Evolutionary conservation across 2,888 invertebrate species (phyloP).

Genomic region (Bhutanitis thaidina): DNA sequence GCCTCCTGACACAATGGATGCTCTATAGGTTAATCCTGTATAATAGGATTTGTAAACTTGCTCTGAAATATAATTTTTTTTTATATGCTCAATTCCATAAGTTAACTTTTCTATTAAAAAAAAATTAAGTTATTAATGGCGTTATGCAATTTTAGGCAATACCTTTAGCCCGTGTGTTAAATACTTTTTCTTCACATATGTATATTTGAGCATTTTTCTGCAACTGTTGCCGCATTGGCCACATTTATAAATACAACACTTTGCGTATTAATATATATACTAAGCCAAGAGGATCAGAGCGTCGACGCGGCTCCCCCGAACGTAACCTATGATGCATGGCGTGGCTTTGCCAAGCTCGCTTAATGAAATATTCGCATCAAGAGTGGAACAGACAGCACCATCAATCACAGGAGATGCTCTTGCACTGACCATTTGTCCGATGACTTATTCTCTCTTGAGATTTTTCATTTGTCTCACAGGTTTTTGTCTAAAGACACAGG

Average conservation of each 20-base stretch:
- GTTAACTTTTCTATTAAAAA: no score
- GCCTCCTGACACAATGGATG: no score
- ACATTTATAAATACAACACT: constrained; percentile 25
- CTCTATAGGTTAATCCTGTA: no score
- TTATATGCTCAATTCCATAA: no score
- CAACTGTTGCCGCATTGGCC: not conserved
- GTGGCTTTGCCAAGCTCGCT: constrained; percentile 57
- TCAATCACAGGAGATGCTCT: constrained; percentile 67
- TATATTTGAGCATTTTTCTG: no score
- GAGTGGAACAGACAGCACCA: constrained; percentile 62
- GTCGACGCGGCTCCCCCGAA: constrained; percentile 59
- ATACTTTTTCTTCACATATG: no score
- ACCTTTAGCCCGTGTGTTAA: no score
- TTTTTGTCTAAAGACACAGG: not conserved
- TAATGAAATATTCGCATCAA: constrained; percentile 73
- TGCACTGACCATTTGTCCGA: constrained; percentile 40
- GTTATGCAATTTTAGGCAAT: no score
- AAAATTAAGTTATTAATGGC: no score
- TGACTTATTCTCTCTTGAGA: constrained; percentile 18
- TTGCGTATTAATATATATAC: constrained; percentile 66
- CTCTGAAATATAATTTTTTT: no score
- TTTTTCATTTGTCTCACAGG: constrained; percentile 1
- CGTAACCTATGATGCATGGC: constrained; percentile 71
- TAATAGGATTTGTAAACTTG: no score
- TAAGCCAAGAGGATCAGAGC: constrained; percentile 69